Evolutionary conservation across 1,140 invertebrate species (phyloP).

Genomic region (Calycopis cecrops): DNA sequence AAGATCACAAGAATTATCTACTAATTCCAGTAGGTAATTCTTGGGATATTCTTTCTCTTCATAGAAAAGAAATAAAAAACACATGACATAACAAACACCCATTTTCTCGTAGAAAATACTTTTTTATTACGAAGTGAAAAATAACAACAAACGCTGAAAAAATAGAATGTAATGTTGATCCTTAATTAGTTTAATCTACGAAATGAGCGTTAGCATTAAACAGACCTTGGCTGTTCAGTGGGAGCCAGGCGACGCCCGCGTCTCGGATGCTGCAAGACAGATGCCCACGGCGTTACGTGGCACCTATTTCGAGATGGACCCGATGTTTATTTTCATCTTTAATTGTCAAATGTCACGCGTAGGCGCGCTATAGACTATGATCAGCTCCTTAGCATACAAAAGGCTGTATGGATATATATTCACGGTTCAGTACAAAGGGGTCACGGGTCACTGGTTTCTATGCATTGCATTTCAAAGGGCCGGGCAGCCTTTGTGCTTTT

Average conservation of each 20-base stretch:
- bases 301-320: background rate
- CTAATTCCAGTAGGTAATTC: too few species aligned
- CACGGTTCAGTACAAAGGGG: slow-evolving; percentile 5
- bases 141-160: background rate
- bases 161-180: background rate
- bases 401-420: background rate
- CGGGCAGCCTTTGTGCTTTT: too few species aligned
- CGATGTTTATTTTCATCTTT: slow-evolving; percentile 7
- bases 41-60: too few species aligned
- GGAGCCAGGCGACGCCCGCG: background rate
- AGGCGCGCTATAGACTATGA: background rate
- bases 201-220: background rate
- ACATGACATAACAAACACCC: too few species aligned
- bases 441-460: background rate
- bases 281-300: background rate
- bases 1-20: too few species aligned
- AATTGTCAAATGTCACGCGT: slow-evolving; percentile 9
- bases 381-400: slow-evolving; percentile 5
- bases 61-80: too few species aligned
- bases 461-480: too few species aligned
- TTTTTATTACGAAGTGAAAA: background rate
- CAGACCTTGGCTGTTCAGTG: slow-evolving; percentile 3
- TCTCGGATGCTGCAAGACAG: background rate
- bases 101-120: too few species aligned
- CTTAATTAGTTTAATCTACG: slow-evolving; percentile 2